A percentile compares a stretch with the other conserved stretches of the same genome.
These are phyloP conservation scores for Podarcis raffonei DNA, from an alignment of 2,113 vertebrate species.

Conservation along the genomic window DNA sequence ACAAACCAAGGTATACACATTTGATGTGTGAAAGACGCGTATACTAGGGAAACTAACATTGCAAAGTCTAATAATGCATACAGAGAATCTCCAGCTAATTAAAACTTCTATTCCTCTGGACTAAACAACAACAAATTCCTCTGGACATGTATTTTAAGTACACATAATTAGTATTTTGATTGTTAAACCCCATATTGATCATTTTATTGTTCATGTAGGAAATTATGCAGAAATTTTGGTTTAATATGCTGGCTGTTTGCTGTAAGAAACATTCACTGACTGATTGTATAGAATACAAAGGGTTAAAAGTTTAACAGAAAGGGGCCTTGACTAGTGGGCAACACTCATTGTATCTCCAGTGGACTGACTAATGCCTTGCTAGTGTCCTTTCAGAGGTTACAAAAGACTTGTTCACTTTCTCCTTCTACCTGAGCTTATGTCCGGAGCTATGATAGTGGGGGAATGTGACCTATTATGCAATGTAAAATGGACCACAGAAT, in stretches of 20 bases:
- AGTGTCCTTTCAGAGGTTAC: not conserved
- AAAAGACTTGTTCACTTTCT: not conserved
- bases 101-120: not conserved
- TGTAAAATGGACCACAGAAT: not conserved
- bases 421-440: not conserved
- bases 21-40: not conserved
- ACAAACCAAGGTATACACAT: constrained; percentile 70
- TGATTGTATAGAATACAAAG: not conserved
- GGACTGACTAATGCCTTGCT: not conserved
- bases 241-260: no score
- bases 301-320: not conserved
- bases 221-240: no score
- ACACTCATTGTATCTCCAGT: not conserved
- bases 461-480: not conserved
- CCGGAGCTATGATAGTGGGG: not conserved
- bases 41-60: not conserved
- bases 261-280: no score
- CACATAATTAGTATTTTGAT: no score
- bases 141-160: no score
- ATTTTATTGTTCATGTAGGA: no score
- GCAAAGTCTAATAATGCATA: not conserved
- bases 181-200: no score
- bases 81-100: not conserved
- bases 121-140: no score
- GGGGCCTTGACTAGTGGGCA: not conserved